phyloP scores from a whole-genome alignment of 2,113 vertebrate genomes.

The Geococcyx californianus region DNA sequence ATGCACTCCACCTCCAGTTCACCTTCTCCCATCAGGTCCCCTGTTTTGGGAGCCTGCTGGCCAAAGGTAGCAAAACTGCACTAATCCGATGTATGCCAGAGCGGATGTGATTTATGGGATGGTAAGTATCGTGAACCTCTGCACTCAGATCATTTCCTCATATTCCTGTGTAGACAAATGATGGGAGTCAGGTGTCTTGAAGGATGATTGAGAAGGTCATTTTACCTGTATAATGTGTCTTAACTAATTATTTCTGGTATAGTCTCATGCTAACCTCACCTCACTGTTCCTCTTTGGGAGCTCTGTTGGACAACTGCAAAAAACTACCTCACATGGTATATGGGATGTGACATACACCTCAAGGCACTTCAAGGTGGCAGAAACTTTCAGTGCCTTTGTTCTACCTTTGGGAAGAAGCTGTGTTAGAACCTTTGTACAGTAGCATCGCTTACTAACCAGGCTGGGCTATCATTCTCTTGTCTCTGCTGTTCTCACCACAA shows the following conservation, averaged over 20 bases:
- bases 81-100: background rate
- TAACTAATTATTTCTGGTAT: background rate
- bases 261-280: background rate
- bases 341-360: background rate
- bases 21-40: background rate
- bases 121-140: background rate
- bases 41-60: background rate
- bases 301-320: background rate
- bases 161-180: accelerated
- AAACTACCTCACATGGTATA: background rate
- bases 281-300: background rate
- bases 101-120: background rate
- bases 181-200: background rate
- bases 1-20: background rate
- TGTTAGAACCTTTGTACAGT: background rate
- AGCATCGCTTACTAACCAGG: background rate
- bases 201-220: background rate
- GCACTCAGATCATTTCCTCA: background rate
- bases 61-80: background rate
- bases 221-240: background rate
- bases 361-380: background rate
- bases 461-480: background rate
- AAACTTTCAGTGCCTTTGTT: background rate
- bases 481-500: background rate
- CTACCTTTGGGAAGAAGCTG: background rate